phyloP scores from a whole-genome alignment of 1,140 invertebrate genomes.

The Hylaeus anthracinus region DNA sequence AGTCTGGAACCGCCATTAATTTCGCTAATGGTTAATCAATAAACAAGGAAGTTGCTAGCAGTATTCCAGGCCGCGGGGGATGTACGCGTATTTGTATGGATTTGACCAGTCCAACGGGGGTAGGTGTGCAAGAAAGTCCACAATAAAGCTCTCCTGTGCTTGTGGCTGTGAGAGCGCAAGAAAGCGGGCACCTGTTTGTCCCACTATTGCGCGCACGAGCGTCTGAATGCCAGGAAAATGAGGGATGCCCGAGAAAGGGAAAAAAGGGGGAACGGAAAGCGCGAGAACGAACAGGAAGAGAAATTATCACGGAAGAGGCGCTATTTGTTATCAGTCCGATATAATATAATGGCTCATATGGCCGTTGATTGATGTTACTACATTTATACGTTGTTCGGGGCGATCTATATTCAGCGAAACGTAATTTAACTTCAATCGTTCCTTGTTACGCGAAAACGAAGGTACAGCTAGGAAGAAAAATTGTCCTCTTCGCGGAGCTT shows the following conservation, averaged over 20 bases:
- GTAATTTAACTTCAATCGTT: constrained; percentile 44
- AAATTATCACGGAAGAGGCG: constrained; percentile 53
- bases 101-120: constrained; percentile 44
- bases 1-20: constrained; percentile 71
- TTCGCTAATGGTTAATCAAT: constrained; percentile 79
- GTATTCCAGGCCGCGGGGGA: constrained; percentile 15
- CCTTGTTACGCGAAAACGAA: constrained; percentile 19
- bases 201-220: constrained; percentile 12
- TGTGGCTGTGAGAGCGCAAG: not conserved
- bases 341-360: constrained; percentile 56
- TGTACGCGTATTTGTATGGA: constrained; percentile 49
- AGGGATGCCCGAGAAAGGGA: constrained; percentile 2
- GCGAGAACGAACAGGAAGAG: constrained; percentile 46
- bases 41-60: constrained; percentile 68
- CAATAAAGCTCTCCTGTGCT: constrained; percentile 33
- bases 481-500: not conserved
- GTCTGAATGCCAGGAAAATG: constrained; percentile 17
- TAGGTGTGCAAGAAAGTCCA: constrained; percentile 41
- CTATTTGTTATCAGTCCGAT: constrained; percentile 59
- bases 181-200: constrained; percentile 56
- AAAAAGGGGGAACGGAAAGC: constrained; percentile 6
- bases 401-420: constrained; percentile 44
- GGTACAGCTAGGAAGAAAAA: constrained; percentile 16
- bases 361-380: constrained; percentile 53
- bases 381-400: constrained; percentile 41